phyloP scores from a whole-genome alignment of 2,888 invertebrate species.

The Smittia sp. region DNA sequence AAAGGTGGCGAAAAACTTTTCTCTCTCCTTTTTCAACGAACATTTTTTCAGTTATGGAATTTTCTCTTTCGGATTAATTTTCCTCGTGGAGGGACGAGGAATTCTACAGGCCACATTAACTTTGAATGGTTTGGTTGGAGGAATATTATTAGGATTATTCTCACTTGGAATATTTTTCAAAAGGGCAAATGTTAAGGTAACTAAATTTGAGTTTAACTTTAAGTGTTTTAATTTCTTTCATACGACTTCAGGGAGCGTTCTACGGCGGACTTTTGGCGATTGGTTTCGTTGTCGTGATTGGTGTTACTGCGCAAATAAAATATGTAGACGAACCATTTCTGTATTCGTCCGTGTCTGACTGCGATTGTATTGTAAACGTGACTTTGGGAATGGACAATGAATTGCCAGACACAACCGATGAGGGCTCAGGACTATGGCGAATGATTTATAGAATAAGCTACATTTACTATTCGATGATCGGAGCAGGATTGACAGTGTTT shows the following conservation, averaged over 20 bases:
- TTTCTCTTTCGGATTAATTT: constrained; percentile 76
- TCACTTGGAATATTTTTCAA: constrained; percentile 86
- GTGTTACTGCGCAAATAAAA: constrained; percentile 49
- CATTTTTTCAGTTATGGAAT: constrained; percentile 60
- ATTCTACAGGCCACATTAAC: constrained; percentile 85
- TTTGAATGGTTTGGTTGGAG: constrained; percentile 86
- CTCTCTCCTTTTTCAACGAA: neutral
- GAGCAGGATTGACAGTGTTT: constrained; percentile 69
- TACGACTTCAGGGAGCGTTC: constrained; percentile 48
- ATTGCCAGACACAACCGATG: neutral
- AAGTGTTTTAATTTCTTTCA: neutral
- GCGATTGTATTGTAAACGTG: constrained; percentile 48
- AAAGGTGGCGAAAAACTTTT: neutral
- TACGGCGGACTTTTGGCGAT: constrained; percentile 51
- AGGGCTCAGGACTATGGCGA: constrained; percentile 42
- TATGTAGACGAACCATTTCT: constrained; percentile 47
- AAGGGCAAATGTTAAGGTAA: constrained; percentile 70
- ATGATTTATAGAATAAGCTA: constrained; percentile 76
- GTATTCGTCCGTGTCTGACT: constrained; percentile 47
- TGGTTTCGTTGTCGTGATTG: constrained; percentile 50
- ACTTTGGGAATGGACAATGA: constrained; percentile 43
- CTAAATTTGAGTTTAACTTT: too few species aligned
- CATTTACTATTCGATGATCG: constrained; percentile 85
- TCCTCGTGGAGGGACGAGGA: constrained; percentile 82
- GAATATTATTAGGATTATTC: constrained; percentile 82